phyloP scores from a whole-genome alignment of 1,140 invertebrate species.

The Eriocheir sinensis region DNA sequence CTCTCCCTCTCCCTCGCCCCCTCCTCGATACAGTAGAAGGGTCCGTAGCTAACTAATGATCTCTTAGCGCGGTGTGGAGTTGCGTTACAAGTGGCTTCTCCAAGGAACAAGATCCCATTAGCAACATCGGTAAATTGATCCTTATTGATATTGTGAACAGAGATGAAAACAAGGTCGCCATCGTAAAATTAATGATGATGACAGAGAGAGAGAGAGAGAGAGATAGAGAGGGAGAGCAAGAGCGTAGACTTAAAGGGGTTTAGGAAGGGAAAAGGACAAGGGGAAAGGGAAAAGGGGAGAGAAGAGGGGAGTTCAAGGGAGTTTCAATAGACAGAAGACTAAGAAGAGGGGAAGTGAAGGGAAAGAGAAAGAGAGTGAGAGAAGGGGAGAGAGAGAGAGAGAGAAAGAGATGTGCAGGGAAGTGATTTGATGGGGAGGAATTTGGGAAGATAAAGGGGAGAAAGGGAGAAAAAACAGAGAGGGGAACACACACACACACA shows the following conservation, averaged over 20 bases:
- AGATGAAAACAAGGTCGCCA: slow-evolving; percentile 41
- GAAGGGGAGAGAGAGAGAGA: slow-evolving; percentile 10
- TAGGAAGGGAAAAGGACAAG: background rate
- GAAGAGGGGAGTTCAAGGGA: background rate
- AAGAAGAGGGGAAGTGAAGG: background rate
- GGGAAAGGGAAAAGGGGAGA: background rate
- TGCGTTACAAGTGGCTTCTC: slow-evolving; percentile 61
- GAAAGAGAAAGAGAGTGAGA: background rate
- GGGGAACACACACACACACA: background rate
- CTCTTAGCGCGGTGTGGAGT: slow-evolving; percentile 40
- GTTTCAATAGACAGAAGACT: background rate
- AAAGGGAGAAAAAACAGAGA: background rate
- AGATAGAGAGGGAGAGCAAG: background rate
- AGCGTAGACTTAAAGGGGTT: background rate
- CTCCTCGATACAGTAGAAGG: background rate
- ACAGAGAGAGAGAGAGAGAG: background rate
- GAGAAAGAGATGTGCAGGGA: background rate
- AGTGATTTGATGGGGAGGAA: background rate
- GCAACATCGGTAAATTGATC: slow-evolving; percentile 69
- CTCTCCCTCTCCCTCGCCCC: background rate
- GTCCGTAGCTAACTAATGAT: slow-evolving; percentile 57
- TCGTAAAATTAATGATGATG: slow-evolving; percentile 50
- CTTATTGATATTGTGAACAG: slow-evolving; percentile 56
- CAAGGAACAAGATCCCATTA: slow-evolving; percentile 56
- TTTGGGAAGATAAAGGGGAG: background rate